Percentiles rank a stretch among this genome's conserved stretches.
Conservation (phyloP, 1,140 invertebrate genomes). For the Chrysomallon squamiferum region DNA sequence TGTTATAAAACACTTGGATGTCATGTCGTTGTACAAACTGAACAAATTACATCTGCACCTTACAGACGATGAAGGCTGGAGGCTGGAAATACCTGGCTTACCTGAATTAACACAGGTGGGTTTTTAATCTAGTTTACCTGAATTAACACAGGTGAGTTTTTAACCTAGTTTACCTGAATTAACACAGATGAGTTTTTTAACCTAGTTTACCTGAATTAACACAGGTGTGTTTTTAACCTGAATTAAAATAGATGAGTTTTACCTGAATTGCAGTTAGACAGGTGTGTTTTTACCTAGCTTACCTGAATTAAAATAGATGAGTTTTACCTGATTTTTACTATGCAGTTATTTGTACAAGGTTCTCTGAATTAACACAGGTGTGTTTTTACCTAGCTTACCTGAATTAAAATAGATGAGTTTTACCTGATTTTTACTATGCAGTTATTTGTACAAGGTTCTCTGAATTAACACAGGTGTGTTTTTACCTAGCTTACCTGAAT, state of each 20-base stretch:
- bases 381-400: constrained; percentile 7
- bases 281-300: constrained; percentile 28
- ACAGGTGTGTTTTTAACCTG: not conserved
- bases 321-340: constrained; percentile 34
- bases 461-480: constrained; percentile 39
- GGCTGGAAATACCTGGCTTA: constrained; percentile 40
- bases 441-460: too few relatives aligned
- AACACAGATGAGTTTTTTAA: constrained; percentile 30
- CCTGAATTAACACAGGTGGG: constrained; percentile 44
- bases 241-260: too few relatives aligned
- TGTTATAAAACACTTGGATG: constrained; percentile 47
- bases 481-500: constrained; percentile 28
- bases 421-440: constrained; percentile 42
- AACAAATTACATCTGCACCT: constrained; percentile 51
- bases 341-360: constrained; percentile 26
- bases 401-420: constrained; percentile 43
- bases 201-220: constrained; percentile 40
- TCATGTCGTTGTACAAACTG: constrained; percentile 50
- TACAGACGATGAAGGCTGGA: constrained; percentile 51
- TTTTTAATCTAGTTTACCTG: constrained; percentile 20
- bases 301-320: constrained; percentile 43
- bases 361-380: too few relatives aligned
- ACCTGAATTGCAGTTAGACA: constrained; percentile 42
- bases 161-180: constrained; percentile 33
- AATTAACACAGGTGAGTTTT: constrained; percentile 41